A percentile compares a stretch with the other conserved stretches of the same genome.
phyloP scores from a whole-genome alignment of 2,888 invertebrate species.

The Parnassius smintheus region DNA sequence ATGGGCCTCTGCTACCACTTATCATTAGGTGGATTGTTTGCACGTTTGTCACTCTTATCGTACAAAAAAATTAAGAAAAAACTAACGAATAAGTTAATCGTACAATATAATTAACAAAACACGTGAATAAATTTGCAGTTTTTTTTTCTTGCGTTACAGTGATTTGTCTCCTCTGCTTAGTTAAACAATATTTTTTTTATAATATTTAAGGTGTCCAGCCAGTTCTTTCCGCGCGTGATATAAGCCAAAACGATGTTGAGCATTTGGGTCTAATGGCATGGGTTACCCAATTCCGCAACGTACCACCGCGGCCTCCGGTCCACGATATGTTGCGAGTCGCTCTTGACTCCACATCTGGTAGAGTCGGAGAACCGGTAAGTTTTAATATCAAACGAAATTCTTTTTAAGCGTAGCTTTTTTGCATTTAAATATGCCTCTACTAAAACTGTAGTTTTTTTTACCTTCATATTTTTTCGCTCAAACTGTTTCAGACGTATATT shows the following conservation, averaged over 20 bases:
- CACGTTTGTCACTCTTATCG: too few species aligned
- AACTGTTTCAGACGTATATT: constrained; percentile 85
- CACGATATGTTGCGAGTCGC: constrained; percentile 91
- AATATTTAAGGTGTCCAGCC: constrained; percentile 87
- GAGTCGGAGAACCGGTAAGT: constrained; percentile 92
- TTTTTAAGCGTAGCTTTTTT: neutral
- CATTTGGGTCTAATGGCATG: constrained; percentile 99
- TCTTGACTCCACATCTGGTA: constrained; percentile 90
- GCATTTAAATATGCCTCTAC: too few species aligned
- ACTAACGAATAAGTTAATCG: too few species aligned
- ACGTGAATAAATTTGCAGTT: too few species aligned
- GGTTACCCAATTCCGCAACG: constrained; percentile 94
- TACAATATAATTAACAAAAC: too few species aligned
- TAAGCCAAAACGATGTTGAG: constrained; percentile 97
- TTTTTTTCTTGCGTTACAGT: too few species aligned
- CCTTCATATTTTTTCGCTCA: too few species aligned
- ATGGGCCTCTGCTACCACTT: too few species aligned
- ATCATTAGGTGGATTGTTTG: too few species aligned
- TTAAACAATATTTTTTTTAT: neutral
- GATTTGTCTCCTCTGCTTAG: neutral
- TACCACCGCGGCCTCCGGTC: constrained; percentile 90
- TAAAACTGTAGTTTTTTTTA: too few species aligned
- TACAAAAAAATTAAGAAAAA: too few species aligned
- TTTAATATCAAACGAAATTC: neutral
- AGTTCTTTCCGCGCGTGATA: constrained; percentile 94